Percentiles rank a stretch among this genome's conserved stretches.
Evolutionary conservation across 2,113 vertebrate species (phyloP).

Genomic region (Progne subis): DNA sequence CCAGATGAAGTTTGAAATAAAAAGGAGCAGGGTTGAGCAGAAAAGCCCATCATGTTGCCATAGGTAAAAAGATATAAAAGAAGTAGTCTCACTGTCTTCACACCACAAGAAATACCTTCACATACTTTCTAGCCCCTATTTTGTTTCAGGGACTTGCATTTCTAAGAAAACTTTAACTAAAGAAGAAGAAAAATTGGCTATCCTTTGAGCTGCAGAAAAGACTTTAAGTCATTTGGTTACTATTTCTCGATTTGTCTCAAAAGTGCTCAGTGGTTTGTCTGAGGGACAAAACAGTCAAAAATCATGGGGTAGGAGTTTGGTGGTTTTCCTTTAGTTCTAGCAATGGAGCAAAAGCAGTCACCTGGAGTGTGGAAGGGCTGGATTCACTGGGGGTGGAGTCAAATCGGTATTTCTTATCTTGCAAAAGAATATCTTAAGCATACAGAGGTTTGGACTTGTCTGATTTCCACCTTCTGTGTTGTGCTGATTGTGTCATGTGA

Average conservation of each 20-base stretch:
- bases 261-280: neutral
- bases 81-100: neutral
- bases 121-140: neutral
- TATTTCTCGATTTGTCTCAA: neutral
- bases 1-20: neutral
- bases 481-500: neutral
- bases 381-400: neutral
- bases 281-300: neutral
- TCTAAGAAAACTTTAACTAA: neutral
- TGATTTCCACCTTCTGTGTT: neutral
- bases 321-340: neutral
- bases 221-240: neutral
- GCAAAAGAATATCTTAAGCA: neutral
- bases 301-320: neutral
- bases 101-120: neutral
- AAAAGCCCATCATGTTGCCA: slow-evolving; percentile 8
- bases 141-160: neutral
- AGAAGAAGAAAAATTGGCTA: neutral
- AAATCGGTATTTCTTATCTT: neutral
- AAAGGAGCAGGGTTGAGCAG: neutral
- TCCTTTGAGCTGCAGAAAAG: neutral
- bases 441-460: neutral
- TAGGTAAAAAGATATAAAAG: neutral
- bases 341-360: neutral
- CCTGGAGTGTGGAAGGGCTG: neutral